These are phyloP conservation scores for Probaryconus sp. DNA, from an alignment of 1,140 invertebrate species.

Conservation along the genomic window DNA sequence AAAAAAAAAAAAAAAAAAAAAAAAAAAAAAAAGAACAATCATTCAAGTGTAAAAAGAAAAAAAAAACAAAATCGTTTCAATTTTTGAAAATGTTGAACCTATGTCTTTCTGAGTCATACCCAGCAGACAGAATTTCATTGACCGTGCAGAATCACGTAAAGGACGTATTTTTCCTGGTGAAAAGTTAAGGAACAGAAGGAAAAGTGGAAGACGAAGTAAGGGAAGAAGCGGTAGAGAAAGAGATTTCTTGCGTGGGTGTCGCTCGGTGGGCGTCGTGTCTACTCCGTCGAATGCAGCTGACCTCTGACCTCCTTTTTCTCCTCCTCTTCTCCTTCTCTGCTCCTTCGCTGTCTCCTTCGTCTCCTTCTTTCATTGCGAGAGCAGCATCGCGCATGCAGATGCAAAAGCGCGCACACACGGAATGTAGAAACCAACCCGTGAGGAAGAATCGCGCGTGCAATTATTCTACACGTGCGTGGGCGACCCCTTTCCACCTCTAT, in stretches of 20 bases:
- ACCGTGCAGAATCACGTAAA: no score
- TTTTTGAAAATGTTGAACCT: no score
- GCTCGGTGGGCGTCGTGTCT: slow-evolving; percentile 75
- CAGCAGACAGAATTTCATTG: no score
- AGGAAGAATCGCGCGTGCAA: slow-evolving; percentile 74
- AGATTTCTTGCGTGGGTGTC: slow-evolving; percentile 73
- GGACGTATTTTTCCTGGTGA: slow-evolving; percentile 30
- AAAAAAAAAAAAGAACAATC: no score
- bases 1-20: no score
- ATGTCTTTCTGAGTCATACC: no score
- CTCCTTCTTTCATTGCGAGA: slow-evolving; percentile 55
- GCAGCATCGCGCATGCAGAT: slow-evolving; percentile 67
- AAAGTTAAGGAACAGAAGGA: slow-evolving; percentile 45
- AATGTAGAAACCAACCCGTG: slow-evolving; percentile 61
- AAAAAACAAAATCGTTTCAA: no score
- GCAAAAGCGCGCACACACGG: slow-evolving; percentile 64
- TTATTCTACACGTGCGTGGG: slow-evolving; percentile 78
- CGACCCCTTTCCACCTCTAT: slow-evolving; percentile 67
- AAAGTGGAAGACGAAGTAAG: slow-evolving; percentile 52
- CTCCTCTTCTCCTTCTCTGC: slow-evolving; percentile 62
- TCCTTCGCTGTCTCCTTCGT: slow-evolving; percentile 40
- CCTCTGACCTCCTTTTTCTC: slow-evolving; percentile 70
- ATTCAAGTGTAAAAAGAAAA: no score
- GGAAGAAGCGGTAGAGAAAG: slow-evolving; percentile 56
- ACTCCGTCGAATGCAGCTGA: slow-evolving; percentile 72